phyloP scores from a whole-genome alignment of 1,140 invertebrate genomes.

The Macrotrachela quadricornifera region DNA sequence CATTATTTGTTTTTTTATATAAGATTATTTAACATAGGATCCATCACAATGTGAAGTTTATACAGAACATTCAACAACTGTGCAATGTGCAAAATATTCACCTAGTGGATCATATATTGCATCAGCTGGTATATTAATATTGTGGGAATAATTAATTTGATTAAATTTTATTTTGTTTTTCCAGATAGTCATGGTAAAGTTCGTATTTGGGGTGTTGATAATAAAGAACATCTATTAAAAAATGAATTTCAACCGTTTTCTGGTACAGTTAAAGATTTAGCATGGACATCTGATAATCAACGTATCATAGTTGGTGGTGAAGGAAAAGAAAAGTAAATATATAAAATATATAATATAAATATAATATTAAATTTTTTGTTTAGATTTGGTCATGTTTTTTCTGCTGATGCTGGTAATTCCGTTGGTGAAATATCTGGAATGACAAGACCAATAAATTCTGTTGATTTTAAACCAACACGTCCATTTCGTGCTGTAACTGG shows the following conservation, averaged over 20 bases:
- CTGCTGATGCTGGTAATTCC: slow-evolving; percentile 85
- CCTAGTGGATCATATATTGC: slow-evolving; percentile 95
- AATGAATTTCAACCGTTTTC: slow-evolving; percentile 88
- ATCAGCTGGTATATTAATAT: slow-evolving; percentile 55
- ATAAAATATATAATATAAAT: too few relatives aligned
- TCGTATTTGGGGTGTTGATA: slow-evolving; percentile 93
- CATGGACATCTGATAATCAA: slow-evolving; percentile 85
- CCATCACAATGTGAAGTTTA: slow-evolving; percentile 77
- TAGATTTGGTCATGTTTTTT: slow-evolving; percentile 88
- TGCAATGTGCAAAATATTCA: slow-evolving; percentile 90
- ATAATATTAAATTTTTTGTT: too few relatives aligned
- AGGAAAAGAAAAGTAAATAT: slow-evolving; percentile 57
- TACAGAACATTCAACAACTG: slow-evolving; percentile 77
- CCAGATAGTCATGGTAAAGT: slow-evolving; percentile 49
- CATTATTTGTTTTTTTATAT: not conserved
- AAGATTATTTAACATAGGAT: slow-evolving; percentile 40
- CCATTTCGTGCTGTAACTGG: slow-evolving; percentile 85
- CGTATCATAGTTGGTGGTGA: slow-evolving; percentile 86
- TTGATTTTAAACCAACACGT: slow-evolving; percentile 64
- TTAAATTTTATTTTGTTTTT: not conserved
- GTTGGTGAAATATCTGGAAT: slow-evolving; percentile 91
- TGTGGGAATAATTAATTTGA: not conserved
- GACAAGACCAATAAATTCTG: slow-evolving; percentile 80
- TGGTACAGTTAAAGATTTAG: slow-evolving; percentile 81
- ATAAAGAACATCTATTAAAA: slow-evolving; percentile 89